Evolutionary conservation across 1,140 invertebrate species (phyloP).

Genomic region (Alviniconcha marisindica): DNA sequence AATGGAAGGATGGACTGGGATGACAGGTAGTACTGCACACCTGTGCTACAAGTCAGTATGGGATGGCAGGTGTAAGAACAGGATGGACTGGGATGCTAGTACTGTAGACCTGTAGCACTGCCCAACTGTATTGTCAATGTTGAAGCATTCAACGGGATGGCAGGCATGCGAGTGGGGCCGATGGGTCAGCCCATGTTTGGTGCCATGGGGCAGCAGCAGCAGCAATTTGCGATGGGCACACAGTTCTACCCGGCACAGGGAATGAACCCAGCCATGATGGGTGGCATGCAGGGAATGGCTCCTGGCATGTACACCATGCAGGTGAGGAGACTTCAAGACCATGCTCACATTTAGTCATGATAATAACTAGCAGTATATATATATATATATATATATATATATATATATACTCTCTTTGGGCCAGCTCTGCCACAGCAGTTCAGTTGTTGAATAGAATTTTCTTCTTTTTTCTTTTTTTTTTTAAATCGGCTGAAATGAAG

Average conservation of each 20-base stretch:
- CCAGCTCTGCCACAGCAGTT: no score
- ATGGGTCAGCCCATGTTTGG: constrained; percentile 32
- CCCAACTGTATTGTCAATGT: neutral
- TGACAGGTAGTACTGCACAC: no score
- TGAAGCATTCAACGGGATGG: neutral
- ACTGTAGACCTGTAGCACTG: neutral
- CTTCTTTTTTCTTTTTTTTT: no score
- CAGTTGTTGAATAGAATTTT: no score
- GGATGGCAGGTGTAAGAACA: neutral
- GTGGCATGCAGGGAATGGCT: constrained; percentile 3
- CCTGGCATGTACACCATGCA: constrained; percentile 33
- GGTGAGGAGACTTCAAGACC: no score
- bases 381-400: no score
- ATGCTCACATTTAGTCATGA: no score
- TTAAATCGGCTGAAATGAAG: no score
- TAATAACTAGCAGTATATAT: no score
- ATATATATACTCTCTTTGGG: no score
- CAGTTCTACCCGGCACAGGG: constrained; percentile 24
- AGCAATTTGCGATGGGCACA: neutral
- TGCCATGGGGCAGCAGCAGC: neutral
- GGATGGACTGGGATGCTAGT: neutral
- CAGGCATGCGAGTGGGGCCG: constrained; percentile 22
- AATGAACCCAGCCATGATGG: constrained; percentile 27
- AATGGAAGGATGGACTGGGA: neutral
- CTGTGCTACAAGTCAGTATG: neutral